Conservation (phyloP, 2,888 invertebrate species). For the Onthophagus sagittarius region DNA sequence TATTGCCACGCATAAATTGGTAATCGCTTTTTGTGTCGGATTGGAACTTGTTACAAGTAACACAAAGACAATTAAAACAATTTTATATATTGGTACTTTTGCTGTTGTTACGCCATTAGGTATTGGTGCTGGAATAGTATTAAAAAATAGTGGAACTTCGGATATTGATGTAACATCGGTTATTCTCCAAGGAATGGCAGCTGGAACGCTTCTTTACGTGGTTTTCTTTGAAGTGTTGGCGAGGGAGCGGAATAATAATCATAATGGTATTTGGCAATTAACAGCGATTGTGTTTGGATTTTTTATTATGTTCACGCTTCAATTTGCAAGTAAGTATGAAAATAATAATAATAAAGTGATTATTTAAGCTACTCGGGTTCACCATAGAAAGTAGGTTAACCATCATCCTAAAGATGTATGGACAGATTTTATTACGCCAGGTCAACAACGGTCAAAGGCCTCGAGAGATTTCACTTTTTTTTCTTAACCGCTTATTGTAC, state of each 20-base stretch:
- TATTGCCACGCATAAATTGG: constrained; percentile 64
- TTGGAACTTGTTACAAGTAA: constrained; percentile 58
- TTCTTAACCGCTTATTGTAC: neutral
- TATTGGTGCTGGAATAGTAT: constrained; percentile 59
- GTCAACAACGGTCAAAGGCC: neutral
- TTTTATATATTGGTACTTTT: constrained; percentile 58
- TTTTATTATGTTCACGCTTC: constrained; percentile 55
- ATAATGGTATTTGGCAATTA: constrained; percentile 56
- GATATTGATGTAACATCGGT: constrained; percentile 50
- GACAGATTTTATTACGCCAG: neutral
- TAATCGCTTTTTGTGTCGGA: constrained; percentile 65
- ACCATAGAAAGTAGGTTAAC: neutral
- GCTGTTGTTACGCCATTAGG: constrained; percentile 68
- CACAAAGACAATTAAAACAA: constrained; percentile 49
- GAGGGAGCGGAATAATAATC: constrained; percentile 59
- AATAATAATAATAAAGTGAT: neutral
- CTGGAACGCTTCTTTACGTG: constrained; percentile 75
- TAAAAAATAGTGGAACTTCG: constrained; percentile 47
- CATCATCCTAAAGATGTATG: neutral
- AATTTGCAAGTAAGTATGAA: constrained; percentile 44
- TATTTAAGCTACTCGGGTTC: no score
- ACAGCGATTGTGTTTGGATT: constrained; percentile 57
- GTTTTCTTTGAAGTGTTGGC: constrained; percentile 80
- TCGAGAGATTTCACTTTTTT: neutral
- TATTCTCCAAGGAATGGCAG: constrained; percentile 68